Evolutionary conservation across 2,888 invertebrate species (phyloP), one percentile per base, ranked within the genome.

Genomic region (Chrysomela aeneicollis): DNA sequence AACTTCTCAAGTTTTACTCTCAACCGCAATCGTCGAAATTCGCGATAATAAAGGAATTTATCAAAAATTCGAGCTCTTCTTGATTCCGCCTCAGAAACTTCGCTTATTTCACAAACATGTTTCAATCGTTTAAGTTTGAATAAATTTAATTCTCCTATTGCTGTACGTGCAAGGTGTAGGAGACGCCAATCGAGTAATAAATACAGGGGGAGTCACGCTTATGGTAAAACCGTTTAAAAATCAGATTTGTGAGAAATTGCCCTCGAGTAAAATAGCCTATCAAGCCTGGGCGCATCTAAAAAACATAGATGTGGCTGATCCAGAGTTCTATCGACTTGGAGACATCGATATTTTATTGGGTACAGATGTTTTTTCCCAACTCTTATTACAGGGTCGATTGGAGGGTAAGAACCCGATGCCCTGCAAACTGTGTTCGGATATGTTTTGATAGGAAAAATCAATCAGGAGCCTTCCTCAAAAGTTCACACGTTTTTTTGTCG

Each of bases 191-290:
- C 17, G 9, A 2, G 17, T 8, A 18, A 49, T 17, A 9, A 49
- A 19, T 17, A 18, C 17, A 17, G 49, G 49, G 17, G 49, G 15
- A n/a, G 49, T 49, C 15, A 49, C 49, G 19, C 8, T 49, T 17
- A 10, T 17, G 10, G 19, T 49, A 10, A 49, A 49, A 49, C 49
- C 49, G 1, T 17, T 10, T 1, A 32, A 35, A 55, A 32, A 32
- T 6, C 15, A 54, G 17, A 54, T 55, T 32, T 55, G 42, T 55
- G 49, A 49, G 8, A 49, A 17, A 49, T 17, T 49, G 10, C 49
- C 49, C 17, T 49, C 49, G 9, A 49, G 9, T 18, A 12, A 49
- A 18, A 49, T 49, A 15, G 9, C 49, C 9, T 19, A 19, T 49
- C 18, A 49, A 49, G 9, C 17, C 15, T 53, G 53, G 53, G 8